Base-by-base conservation (phyloP, 2,888 invertebrate genomes). In the Epiperipatus broadwayi region DNA sequence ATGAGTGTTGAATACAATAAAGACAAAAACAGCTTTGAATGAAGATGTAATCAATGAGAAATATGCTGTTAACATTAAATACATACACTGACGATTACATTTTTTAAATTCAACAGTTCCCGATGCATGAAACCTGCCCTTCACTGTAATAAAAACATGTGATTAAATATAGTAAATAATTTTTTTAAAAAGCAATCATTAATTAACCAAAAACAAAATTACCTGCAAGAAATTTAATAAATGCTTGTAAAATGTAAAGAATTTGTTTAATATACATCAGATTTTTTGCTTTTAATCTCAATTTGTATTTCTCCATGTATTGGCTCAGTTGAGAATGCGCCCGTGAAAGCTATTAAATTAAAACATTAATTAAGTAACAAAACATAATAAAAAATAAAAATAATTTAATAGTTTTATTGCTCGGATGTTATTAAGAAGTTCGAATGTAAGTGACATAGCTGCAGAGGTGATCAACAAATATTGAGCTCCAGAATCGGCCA, bases 251-350 rank as follows among this genome's bases (percentile, higher is more conserved):
- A 25, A 87, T 71, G 57, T 75, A 81, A 44, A 73, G 65, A 12
- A 91, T 55, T 57, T 89, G 87, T 55, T 78, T 80, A 39, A 93
- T 66, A 41, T 71, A 67, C 44, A 91, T 59, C 31, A 91, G 60
- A 60, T 78, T 91, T 49, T 67, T 70, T 14, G 85, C 72, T 43
- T 74, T 78, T 49, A 93, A 69, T 36, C 77, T 66, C 0, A 68
- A 64, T 47, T 70, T 66, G 56, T 78, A 91, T 27, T 53, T 47
- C 10, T 50, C 44, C 31, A 50, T 25, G 51, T 66, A 66, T 43
- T 56, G 55, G 8, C 47, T 49, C 18, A 66, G 49, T 46, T 61
- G 62, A 25, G 53, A 52, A 37, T 54, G 51, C 3, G 59, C 54
- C 5, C 20, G 15, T 5, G 10, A 19, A 4, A 41, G 20, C 21